Evolutionary conservation across 1,140 invertebrate species (phyloP).

Genomic region (Trachymyrmex cornetzi): DNA sequence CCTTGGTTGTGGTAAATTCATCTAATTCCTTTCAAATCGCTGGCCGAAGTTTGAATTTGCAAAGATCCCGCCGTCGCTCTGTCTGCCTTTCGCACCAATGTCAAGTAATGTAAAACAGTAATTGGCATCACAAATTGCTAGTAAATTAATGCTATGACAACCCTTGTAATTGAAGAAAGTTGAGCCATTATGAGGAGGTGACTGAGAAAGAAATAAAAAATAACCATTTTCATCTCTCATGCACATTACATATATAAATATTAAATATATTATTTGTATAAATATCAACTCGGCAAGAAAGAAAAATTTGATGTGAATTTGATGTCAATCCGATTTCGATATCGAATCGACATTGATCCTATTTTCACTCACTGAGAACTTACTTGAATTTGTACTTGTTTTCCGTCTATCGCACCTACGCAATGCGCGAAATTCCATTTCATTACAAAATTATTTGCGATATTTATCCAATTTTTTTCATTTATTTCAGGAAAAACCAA

Average conservation of each 20-base stretch:
- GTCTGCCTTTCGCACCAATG: background rate
- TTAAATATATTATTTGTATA: too few species aligned
- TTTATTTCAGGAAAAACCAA: background rate
- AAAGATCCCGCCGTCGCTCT: background rate
- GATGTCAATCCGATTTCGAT: too few species aligned
- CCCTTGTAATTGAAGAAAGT: constrained; percentile 1
- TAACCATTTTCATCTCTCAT: background rate
- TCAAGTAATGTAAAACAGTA: background rate
- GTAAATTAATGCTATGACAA: background rate
- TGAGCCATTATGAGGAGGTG: background rate
- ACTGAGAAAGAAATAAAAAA: background rate
- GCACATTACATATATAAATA: too few species aligned
- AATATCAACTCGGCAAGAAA: too few species aligned
- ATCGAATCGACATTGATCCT: too few species aligned
- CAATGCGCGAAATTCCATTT: too few species aligned
- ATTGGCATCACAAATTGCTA: background rate
- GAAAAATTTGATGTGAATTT: too few species aligned
- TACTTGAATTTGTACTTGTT: too few species aligned
- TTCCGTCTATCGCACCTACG: too few species aligned
- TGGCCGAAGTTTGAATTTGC: constrained; percentile 16
- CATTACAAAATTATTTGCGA: too few species aligned
- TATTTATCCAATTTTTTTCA: background rate
- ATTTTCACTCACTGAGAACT: too few species aligned
- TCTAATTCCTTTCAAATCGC: background rate
- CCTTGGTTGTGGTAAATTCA: constrained; percentile 26